Base-by-base conservation (phyloP, 2,113 vertebrate species). In the Crotophaga sulcirostris region DNA sequence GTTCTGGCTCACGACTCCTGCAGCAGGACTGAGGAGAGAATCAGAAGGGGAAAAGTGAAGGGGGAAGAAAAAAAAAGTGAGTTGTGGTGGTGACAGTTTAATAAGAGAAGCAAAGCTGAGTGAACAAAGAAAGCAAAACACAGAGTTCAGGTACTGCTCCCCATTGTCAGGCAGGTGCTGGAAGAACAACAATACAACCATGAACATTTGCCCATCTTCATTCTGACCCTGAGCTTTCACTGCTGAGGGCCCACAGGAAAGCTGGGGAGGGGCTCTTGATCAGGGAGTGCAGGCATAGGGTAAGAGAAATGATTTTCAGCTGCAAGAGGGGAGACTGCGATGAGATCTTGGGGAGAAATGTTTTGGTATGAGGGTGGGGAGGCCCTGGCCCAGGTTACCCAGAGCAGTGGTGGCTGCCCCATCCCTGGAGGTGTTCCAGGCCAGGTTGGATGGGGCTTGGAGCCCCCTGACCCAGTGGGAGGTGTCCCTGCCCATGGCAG, bases 1-100 rank as follows among this genome's bases (percentile, higher is more conserved):
- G 4, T 0, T 0, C 34, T 60, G 16, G 20, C 38, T 62, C 28
- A 29, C 1, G 6, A 10, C 29, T 64, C 15, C 58, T 70, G 38
- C 14, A 16, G 44, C 0, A 1, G 44, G 13, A 13, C 7, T 14
- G 20, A 2, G 11, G 19, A 40, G 28, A 31, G 34, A 67, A n/a
- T 5, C 26, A 25, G 44, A 31, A 45, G 5, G 10, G 18, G 18
- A 16, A 24, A 54, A 36, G 12, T 16, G 40, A 60, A 25, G n/a
- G n/a, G n/a, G n/a, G 47, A 49, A 49, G 13, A 42, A 42, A 52
- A 52, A 42, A 55, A 33, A 33, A 16, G 4, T n/a, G 59, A 12
- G 8, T 20, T 49, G 16, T 24, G 18, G 16, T 21, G 21, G 9
- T 28, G 15, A 12, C 11, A 36, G 40, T 54, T 79, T 47, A 25